A percentile compares a stretch with the other conserved stretches of the same genome.
phyloP scores from a whole-genome alignment of 2,797 vertebrate species.

The Ctenopoma multispine region DNA sequence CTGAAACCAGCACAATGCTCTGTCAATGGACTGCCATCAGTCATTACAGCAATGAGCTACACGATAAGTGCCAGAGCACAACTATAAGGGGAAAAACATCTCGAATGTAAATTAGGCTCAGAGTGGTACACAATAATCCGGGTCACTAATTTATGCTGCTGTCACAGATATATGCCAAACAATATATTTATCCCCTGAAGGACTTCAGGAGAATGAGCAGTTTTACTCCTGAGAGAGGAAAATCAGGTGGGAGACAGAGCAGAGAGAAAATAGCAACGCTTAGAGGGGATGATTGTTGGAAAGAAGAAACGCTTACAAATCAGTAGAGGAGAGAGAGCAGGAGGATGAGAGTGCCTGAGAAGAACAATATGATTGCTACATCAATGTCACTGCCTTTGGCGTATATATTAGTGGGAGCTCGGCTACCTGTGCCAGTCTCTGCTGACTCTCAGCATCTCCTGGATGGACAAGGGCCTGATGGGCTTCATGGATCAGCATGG shows the following conservation, averaged over 20 bases:
- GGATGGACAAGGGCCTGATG: constrained; percentile 95
- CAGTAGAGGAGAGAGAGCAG: constrained; percentile 34
- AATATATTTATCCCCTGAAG: constrained; percentile 78
- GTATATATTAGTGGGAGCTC: constrained; percentile 18
- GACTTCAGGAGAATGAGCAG: constrained; percentile 69
- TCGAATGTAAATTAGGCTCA: constrained; percentile 78
- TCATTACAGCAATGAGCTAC: constrained; percentile 61
- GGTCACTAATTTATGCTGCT: constrained; percentile 80
- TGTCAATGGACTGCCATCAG: constrained; percentile 56
- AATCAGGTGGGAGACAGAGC: constrained; percentile 45
- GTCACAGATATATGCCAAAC: constrained; percentile 79
- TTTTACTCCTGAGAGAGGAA: constrained; percentile 44
- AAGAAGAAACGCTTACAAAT: constrained; percentile 67
- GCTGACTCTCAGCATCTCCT: constrained; percentile 96
- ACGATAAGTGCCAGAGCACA: constrained; percentile 50
- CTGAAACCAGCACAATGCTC: constrained; percentile 76
- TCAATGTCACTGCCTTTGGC: constrained; percentile 18
- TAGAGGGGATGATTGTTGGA: constrained; percentile 65
- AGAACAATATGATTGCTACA: constrained; percentile 32
- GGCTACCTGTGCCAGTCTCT: constrained; percentile 95
- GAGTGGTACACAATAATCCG: constrained; percentile 64
- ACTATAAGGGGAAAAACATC: constrained; percentile 56
- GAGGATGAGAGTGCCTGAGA: constrained; percentile 6
- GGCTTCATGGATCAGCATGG: constrained; percentile 97
- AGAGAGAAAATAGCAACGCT: constrained; percentile 71